Base-by-base conservation (phyloP, 2,888 invertebrate genomes). In the Thelaira solivaga region DNA sequence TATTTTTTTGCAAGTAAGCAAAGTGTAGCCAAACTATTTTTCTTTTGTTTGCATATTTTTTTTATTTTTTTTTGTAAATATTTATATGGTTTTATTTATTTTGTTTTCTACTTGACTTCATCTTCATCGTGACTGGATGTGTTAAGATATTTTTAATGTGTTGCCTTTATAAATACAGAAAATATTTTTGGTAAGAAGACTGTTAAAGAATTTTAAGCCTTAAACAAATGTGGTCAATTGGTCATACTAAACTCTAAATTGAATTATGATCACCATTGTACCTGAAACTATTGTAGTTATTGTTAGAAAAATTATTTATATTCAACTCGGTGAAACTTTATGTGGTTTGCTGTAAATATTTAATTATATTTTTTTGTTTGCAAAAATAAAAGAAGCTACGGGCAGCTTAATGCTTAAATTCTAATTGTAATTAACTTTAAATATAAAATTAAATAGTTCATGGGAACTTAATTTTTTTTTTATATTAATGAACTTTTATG, bases 171-270 rank as follows among this genome's bases (percentile, higher is more conserved):
- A 8, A 13, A 39, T 26, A n/a, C n/a, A n/a, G n/a, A n/a, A n/a
- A n/a, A n/a, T n/a, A n/a, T 20, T 24, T 41, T 3, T 6, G 3
- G 13, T 11, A n/a, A n/a, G 8, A 39, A 7, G 49, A 62, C 18
- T 53, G 22, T 43, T 20, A 31, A 61, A 53, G 68, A 73, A 68
- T 68, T 77, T 59, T 39, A 64, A 24, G 59, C 59, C 65, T 49
- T 64, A 69, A 71, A 68, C 55, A 73, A 65, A 71, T 65, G 74
- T 78, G 78, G 74, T 78, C 78, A 78, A 78, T 74, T 78, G 78
- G 78, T 78, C 78, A 78, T 53, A 67, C 24, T 31, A 13, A 74
- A 55, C 69, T 71, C 47, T 65, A 55, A 74, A 59, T 51, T 74
- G 78, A 78, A 65, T 74, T 78, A 69, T 74, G 74, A 61, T 78